phyloP scores from a whole-genome alignment of 2,888 invertebrate species.

The Bombylius major region DNA sequence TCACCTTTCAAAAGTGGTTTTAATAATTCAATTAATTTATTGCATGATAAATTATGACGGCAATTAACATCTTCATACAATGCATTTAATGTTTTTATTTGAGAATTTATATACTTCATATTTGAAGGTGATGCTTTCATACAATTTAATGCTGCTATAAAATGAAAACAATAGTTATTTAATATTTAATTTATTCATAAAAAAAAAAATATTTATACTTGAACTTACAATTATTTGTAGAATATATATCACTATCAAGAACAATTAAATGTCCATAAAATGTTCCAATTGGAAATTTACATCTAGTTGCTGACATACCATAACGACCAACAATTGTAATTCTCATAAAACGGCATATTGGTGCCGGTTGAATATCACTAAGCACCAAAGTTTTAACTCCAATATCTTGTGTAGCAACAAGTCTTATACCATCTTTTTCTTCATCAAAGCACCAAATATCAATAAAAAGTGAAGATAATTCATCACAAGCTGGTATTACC shows the following conservation, averaged over 20 bases:
- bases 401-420: constrained; percentile 78
- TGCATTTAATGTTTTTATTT: constrained; percentile 52
- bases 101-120: constrained; percentile 30
- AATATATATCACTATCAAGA: constrained; percentile 47
- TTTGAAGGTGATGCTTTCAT: constrained; percentile 26
- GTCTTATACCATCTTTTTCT: constrained; percentile 70
- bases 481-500: constrained; percentile 67
- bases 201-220: background rate
- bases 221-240: constrained; percentile 17
- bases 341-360: constrained; percentile 80
- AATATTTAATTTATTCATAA: background rate
- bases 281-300: constrained; percentile 82
- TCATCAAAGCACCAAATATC: constrained; percentile 84
- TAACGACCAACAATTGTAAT: constrained; percentile 85
- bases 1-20: constrained; percentile 68
- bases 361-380: constrained; percentile 81
- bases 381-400: constrained; percentile 73
- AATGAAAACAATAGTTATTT: background rate
- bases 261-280: constrained; percentile 84
- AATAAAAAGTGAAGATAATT: constrained; percentile 72
- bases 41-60: constrained; percentile 70
- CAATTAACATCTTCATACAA: constrained; percentile 70
- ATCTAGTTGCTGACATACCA: constrained; percentile 81
- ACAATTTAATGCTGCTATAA: constrained; percentile 23
- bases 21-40: constrained; percentile 66